A percentile compares a stretch with the other conserved stretches of the same genome.
Conservation (phyloP, 2,113 vertebrate genomes). For the Empidonax alnorum region DNA sequence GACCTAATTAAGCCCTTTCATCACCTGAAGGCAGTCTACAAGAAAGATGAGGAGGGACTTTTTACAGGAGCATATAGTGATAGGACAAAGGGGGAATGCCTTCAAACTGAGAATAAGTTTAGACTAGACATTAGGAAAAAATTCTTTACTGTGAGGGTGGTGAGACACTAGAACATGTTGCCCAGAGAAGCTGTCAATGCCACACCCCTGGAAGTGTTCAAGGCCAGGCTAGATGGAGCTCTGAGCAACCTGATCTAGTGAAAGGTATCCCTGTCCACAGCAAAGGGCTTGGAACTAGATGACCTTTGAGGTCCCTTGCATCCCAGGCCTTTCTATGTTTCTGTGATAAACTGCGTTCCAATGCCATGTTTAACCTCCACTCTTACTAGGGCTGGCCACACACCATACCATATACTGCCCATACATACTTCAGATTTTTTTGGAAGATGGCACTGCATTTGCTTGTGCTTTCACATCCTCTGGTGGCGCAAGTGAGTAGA, state of each 20-base stretch:
- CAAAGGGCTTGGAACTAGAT: neutral
- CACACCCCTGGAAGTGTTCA: neutral
- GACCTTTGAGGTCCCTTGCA: neutral
- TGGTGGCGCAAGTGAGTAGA: neutral
- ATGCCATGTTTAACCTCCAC: neutral
- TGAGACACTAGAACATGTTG: neutral
- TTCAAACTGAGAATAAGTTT: neutral
- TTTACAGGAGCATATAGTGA: neutral
- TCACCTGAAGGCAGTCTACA: neutral
- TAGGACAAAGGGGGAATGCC: neutral
- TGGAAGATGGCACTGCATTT: neutral
- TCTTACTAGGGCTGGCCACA: neutral
- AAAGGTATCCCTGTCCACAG: neutral
- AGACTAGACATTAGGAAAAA: neutral
- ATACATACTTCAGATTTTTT: neutral
- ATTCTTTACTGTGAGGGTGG: neutral
- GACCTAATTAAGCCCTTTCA: neutral
- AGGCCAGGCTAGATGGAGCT: neutral
- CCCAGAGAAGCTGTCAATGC: neutral
- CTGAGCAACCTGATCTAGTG: neutral
- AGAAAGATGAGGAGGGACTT: neutral
- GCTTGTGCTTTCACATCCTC: neutral
- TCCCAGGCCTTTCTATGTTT: neutral
- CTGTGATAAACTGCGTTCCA: neutral
- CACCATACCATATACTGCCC: neutral